Percentiles rank a stretch among this genome's conserved stretches.
Conservation (phyloP, 2,888 invertebrate genomes). For the Notocelia uddmanniana region DNA sequence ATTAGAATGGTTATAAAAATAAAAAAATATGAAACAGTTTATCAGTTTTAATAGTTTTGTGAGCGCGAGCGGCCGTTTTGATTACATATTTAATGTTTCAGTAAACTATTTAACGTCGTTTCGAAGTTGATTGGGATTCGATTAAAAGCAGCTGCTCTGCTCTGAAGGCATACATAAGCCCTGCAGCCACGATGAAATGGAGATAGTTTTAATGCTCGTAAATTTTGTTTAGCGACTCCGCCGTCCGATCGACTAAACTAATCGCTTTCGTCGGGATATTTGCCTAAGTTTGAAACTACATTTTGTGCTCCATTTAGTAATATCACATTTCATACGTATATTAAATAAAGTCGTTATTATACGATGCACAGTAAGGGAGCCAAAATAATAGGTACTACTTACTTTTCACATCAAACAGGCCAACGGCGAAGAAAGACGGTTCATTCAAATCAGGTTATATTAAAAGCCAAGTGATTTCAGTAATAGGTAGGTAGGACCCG, state of each 20-base stretch:
- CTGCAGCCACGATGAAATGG: constrained; percentile 75
- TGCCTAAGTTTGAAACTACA: constrained; percentile 71
- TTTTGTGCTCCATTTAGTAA: constrained; percentile 46
- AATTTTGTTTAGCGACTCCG: constrained; percentile 76
- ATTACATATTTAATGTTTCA: constrained; percentile 76
- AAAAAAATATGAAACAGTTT: constrained; percentile 69
- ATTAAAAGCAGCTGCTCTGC: constrained; percentile 75
- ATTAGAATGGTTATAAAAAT: constrained; percentile 59
- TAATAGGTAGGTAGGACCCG: too few species aligned
- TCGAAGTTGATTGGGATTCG: constrained; percentile 80
- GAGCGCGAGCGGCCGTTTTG: constrained; percentile 67
- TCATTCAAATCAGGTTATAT: too few species aligned
- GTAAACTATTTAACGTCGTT: constrained; percentile 77
- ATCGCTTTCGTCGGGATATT: constrained; percentile 73
- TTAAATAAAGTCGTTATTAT: constrained; percentile 20
- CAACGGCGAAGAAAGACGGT: background rate
- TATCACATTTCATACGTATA: constrained; percentile 30
- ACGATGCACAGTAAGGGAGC: background rate
- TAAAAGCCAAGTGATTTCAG: too few species aligned
- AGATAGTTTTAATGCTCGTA: constrained; percentile 84
- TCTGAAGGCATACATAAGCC: constrained; percentile 66
- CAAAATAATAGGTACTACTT: background rate
- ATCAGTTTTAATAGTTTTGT: constrained; percentile 69
- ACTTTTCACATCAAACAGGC: background rate
- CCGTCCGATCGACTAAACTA: constrained; percentile 77